Evolutionary conservation across 2,113 vertebrate genomes (phyloP).

Genomic region (Neodon shergylaensis): DNA sequence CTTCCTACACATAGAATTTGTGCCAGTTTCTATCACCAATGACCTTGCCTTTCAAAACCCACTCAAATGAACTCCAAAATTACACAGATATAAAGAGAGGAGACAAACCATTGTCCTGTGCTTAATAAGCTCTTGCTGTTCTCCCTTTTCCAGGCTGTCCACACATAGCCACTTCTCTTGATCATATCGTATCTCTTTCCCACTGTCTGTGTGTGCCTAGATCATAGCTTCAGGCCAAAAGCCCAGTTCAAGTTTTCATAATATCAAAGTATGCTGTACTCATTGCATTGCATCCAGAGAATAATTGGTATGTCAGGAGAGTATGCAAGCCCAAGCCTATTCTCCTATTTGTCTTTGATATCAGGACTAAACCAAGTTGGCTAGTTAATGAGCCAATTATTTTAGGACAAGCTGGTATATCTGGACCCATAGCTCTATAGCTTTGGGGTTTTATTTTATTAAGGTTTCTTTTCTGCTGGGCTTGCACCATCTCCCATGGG

Average conservation of each 20-base stretch:
- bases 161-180: constrained; percentile 9
- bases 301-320: constrained; percentile 5
- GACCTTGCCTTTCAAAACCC: neutral
- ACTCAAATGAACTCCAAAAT: constrained; percentile 56
- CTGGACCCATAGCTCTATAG: neutral
- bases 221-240: constrained; percentile 16
- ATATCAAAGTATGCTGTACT: constrained; percentile 34
- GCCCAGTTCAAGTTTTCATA: constrained; percentile 44
- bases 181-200: neutral
- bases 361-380: neutral
- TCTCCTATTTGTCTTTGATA: constrained; percentile 62
- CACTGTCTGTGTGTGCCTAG: neutral
- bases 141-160: constrained; percentile 7
- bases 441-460: constrained; percentile 67
- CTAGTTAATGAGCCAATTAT: constrained; percentile 64
- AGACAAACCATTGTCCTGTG: constrained; percentile 43
- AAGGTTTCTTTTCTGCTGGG: constrained; percentile 60
- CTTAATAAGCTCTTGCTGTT: constrained; percentile 43
- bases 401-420: constrained; percentile 38
- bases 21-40: constrained; percentile 18
- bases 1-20: constrained; percentile 37
- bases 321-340: neutral
- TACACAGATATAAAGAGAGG: neutral
- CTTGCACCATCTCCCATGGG: constrained; percentile 43
- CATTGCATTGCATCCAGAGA: neutral